These are phyloP conservation scores for Tachysurus vachellii DNA, from an alignment of 2,113 vertebrate genomes.

Conservation along the genomic window DNA sequence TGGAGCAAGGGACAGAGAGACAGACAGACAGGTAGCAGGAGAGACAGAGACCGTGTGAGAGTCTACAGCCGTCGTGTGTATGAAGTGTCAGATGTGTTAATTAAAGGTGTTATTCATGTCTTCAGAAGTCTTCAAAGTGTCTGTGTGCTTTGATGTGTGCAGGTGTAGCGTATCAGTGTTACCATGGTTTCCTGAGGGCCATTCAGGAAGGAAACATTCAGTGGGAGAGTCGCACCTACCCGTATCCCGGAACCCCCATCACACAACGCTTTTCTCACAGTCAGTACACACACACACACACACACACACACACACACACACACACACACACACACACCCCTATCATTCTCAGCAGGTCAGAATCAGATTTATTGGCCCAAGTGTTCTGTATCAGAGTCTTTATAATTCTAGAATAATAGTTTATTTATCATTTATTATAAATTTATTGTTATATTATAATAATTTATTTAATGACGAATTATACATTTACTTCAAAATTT, in stretches of 20 bases:
- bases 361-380: background rate
- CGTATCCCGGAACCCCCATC: slow-evolving; percentile 96
- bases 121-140: slow-evolving; percentile 10
- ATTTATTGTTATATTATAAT: background rate
- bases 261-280: slow-evolving; percentile 98
- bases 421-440: too few species aligned
- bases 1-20: background rate
- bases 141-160: slow-evolving; percentile 37
- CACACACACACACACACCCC: background rate
- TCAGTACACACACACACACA: slow-evolving; percentile 70
- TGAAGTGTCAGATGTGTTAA: background rate
- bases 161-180: slow-evolving; percentile 98
- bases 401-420: background rate
- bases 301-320: slow-evolving; percentile 1
- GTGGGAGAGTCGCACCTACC: slow-evolving; percentile 98
- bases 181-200: slow-evolving; percentile 94
- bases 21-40: background rate
- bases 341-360: background rate
- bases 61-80: background rate
- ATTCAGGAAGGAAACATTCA: slow-evolving; percentile 96
- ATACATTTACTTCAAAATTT: too few species aligned
- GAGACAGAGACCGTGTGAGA: background rate
- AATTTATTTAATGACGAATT: background rate
- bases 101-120: slow-evolving; percentile 15
- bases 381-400: background rate